Conservation (phyloP, 2,113 vertebrate species). For the Hipposideros armiger region DNA sequence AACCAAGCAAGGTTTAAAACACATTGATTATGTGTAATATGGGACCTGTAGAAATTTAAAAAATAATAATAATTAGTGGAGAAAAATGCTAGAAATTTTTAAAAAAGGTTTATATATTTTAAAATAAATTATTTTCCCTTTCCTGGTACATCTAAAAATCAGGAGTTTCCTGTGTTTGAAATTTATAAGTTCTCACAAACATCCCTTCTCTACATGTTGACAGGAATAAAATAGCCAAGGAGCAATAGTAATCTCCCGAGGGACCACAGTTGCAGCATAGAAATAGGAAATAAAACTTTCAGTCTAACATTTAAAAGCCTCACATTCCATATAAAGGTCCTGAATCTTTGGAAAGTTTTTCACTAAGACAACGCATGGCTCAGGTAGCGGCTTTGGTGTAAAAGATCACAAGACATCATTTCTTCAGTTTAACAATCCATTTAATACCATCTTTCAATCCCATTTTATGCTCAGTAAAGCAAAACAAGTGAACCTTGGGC, state of each 20-base stretch:
- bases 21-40: not conserved
- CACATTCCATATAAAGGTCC: slow-evolving; percentile 68
- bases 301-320: slow-evolving; percentile 66
- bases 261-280: slow-evolving; percentile 51
- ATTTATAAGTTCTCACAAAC: not conserved
- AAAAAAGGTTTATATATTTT: not conserved
- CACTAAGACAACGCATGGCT: slow-evolving; percentile 69
- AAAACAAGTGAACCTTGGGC: slow-evolving; percentile 87
- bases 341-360: slow-evolving; percentile 65
- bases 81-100: not conserved
- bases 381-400: slow-evolving; percentile 78
- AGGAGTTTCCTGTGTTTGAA: slow-evolving; percentile 14
- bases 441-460: slow-evolving; percentile 89
- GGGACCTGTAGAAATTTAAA: not conserved
- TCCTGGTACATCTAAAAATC: not conserved
- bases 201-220: slow-evolving; percentile 38
- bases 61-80: not conserved
- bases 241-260: slow-evolving; percentile 28
- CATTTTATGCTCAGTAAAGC: slow-evolving; percentile 92
- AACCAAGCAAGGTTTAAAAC: slow-evolving; percentile 5
- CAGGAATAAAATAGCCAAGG: slow-evolving; percentile 52
- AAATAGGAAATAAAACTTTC: slow-evolving; percentile 69
- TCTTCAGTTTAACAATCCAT: slow-evolving; percentile 90
- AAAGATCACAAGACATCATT: slow-evolving; percentile 86
- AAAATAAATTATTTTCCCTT: slow-evolving; percentile 31